phyloP scores from a whole-genome alignment of 2,797 vertebrate genomes.

The Paramormyrops hopkinsi region DNA sequence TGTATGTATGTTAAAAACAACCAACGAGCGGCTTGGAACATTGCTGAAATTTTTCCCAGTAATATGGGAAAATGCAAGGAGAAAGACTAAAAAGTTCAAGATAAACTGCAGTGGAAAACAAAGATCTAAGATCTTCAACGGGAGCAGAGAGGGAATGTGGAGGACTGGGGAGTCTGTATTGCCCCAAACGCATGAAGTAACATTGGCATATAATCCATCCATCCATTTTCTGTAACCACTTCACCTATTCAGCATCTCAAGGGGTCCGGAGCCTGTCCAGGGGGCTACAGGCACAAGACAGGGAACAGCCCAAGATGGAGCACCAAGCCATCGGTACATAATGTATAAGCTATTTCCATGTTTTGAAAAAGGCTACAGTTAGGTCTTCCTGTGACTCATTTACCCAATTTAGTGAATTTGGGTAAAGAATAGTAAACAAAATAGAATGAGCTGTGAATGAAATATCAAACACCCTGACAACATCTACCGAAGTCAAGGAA shows the following conservation, averaged over 20 bases:
- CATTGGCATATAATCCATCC: not conserved
- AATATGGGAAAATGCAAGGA: not conserved
- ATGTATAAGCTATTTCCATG: not conserved
- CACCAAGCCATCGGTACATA: not conserved
- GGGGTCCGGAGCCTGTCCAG: not conserved
- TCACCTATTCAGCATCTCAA: not conserved
- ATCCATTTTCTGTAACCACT: not conserved
- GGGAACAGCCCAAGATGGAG: not conserved
- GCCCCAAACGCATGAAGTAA: not conserved
- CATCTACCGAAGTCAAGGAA: not conserved
- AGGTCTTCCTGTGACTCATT: not conserved
- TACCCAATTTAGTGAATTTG: not conserved
- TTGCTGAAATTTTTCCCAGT: not conserved
- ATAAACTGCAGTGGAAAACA: not conserved
- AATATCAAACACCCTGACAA: not conserved
- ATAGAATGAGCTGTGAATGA: not conserved
- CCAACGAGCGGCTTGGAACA: not conserved
- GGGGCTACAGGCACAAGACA: not conserved
- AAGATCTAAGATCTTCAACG: not conserved
- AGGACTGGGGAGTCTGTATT: no score
- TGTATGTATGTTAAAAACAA: not conserved
- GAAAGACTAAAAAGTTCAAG: not conserved
- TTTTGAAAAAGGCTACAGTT: not conserved
- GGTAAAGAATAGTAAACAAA: not conserved
- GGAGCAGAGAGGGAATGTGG: not conserved